Conservation (phyloP, 2,888 invertebrate species). For the Invenusta paracnida region DNA sequence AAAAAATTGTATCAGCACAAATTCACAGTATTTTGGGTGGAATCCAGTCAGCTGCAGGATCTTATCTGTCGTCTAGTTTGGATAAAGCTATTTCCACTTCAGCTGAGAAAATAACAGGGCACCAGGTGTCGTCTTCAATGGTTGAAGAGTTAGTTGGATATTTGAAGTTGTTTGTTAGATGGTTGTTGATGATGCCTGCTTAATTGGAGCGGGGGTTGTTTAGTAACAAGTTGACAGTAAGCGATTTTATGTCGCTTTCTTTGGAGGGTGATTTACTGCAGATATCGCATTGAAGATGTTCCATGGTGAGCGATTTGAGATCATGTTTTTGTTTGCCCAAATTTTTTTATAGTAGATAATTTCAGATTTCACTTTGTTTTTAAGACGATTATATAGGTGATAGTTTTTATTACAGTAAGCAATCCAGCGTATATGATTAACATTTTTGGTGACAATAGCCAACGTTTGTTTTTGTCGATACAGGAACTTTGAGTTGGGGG, state of each 20-base stretch:
- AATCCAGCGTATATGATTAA: no score
- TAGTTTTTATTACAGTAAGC: no score
- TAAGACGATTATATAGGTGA: no score
- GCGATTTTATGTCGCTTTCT: neutral
- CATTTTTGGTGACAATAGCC: no score
- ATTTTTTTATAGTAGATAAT: no score
- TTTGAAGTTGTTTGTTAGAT: no score
- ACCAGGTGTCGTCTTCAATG: neutral
- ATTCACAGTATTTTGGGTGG: neutral
- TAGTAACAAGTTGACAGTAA: neutral
- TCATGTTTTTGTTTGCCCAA: neutral
- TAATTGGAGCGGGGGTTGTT: neutral
- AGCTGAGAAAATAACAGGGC: neutral
- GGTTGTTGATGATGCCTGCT: neutral
- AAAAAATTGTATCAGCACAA: neutral
- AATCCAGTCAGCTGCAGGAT: neutral
- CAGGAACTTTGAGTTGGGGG: no score
- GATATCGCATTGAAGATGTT: neutral
- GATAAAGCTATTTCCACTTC: neutral
- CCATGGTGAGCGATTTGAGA: neutral
- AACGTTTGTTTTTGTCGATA: no score
- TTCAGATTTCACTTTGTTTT: no score
- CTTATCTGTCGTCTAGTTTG: neutral
- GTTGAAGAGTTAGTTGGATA: neutral
- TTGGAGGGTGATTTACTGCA: neutral